These are phyloP conservation scores for Mixornis gularis DNA, from an alignment of 2,113 vertebrate genomes.

Conservation along the genomic window DNA sequence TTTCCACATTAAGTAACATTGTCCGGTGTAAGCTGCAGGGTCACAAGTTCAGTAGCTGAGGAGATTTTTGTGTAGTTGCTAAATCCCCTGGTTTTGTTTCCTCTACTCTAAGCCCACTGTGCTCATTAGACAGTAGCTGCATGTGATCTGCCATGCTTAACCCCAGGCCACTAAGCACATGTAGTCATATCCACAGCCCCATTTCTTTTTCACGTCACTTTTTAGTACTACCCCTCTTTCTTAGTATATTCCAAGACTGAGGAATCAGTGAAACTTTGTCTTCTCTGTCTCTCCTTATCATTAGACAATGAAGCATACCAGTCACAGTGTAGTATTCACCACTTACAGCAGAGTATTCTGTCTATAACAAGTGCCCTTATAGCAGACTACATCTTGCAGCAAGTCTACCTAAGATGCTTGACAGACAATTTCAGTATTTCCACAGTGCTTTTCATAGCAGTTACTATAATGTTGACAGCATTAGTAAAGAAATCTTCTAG, in stretches of 20 bases:
- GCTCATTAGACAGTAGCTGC: not conserved
- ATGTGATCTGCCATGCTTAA: not conserved
- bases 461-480: not conserved
- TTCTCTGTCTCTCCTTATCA: not conserved
- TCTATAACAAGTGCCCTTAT: not conserved
- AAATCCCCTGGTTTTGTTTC: not conserved
- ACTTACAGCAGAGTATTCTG: not conserved
- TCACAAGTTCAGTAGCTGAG: not conserved
- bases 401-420: not conserved
- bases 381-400: not conserved
- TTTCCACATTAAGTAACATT: not conserved
- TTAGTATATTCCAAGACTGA: not conserved
- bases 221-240: not conserved
- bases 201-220: not conserved
- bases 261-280: not conserved
- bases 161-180: accelerated
- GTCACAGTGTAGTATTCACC: not conserved
- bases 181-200: not conserved
- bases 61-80: not conserved
- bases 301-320: not conserved
- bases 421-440: not conserved
- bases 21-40: not conserved
- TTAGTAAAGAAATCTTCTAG: not conserved
- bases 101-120: not conserved
- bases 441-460: not conserved